phyloP scores from a whole-genome alignment of 2,113 vertebrate genomes.

The Xenopus laevis region DNA sequence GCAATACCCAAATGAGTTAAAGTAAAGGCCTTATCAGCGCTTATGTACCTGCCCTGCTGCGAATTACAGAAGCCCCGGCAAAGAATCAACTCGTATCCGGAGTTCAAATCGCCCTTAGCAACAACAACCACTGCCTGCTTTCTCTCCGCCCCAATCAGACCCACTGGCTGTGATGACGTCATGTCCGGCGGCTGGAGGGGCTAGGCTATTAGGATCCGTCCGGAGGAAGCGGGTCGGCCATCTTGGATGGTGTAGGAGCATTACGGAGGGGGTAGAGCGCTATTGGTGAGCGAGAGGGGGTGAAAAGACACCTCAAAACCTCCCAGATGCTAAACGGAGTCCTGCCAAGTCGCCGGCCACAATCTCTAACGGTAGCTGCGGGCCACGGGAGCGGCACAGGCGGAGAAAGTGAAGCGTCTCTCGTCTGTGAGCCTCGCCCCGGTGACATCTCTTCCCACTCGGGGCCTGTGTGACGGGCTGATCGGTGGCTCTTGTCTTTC shows the following conservation, averaged over 20 bases:
- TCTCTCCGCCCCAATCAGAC: conserved; percentile 47
- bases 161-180: conserved; percentile 52
- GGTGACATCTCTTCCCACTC: conserved; percentile 41
- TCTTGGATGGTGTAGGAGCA: conserved; percentile 75
- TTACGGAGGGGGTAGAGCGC: conserved; percentile 44
- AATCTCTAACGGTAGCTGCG: not conserved
- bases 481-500: not conserved
- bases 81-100: too few species aligned
- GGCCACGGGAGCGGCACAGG: conserved; percentile 17
- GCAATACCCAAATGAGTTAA: too few species aligned
- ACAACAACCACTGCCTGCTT: conserved; percentile 56
- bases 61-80: too few species aligned
- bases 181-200: conserved; percentile 72
- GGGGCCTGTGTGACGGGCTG: conserved; percentile 42
- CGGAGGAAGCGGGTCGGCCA: conserved; percentile 78
- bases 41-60: too few species aligned
- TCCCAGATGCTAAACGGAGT: conserved; percentile 28
- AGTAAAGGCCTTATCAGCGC: too few species aligned
- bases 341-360: conserved; percentile 5
- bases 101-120: conserved; percentile 65
- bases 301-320: conserved; percentile 1
- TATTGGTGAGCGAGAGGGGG: conserved; percentile 41
- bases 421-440: conserved; percentile 46
- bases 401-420: not conserved
- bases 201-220: conserved; percentile 50